Base-by-base conservation (phyloP, 2,888 invertebrate species). In the Chaitophorus viminalis region DNA sequence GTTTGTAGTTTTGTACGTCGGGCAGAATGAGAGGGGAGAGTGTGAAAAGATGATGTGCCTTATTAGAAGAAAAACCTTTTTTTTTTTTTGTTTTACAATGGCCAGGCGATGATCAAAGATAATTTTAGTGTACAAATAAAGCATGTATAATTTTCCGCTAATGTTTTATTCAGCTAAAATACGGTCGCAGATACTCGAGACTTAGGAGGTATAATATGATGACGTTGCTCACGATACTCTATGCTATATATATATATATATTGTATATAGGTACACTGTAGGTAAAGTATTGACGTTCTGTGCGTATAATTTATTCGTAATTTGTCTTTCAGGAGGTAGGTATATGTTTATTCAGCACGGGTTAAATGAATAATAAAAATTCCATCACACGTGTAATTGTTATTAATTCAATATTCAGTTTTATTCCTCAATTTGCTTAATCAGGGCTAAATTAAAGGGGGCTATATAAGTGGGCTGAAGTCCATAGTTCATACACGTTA, bases 91-190 rank as follows among this genome's bases (percentile, higher is more conserved):
- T n/a, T n/a, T 4, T 29, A 8, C 25, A 29, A 31, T 14, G 70
- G 74, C 36, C 17, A 39, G 36, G 39, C n/a, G 18, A 46, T 14
- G 46, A 5, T 65, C 17, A 79, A 79, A 79, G 36, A 39, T 65
- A 79, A 79, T 79, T 79, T 14, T 17, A n/a, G 14, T 65, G 29
- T n/a, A 79, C n/a, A 65, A 79, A 65, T 39, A 65, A 68, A 79
- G 29, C 18, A 3, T 3, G 33, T n/a, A 39, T 39, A 29, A 36
- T 79, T 68, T 79, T 79, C n/a, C 36, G 3, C 77, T 11, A 33
- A 54, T 78, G 54, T 54, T 78, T 31, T 78, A 60, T 78, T 78
- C 54, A 60, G 39, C 39, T 75, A 14, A 46, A 46, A 46, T 14
- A 14, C 46, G 46, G 1, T 14, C 14, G 14, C 8, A 11, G 46